Evolutionary conservation across 2,888 invertebrate genomes (phyloP), one percentile per base, ranked within the genome.

Genomic region (Aelia acuminata): DNA sequence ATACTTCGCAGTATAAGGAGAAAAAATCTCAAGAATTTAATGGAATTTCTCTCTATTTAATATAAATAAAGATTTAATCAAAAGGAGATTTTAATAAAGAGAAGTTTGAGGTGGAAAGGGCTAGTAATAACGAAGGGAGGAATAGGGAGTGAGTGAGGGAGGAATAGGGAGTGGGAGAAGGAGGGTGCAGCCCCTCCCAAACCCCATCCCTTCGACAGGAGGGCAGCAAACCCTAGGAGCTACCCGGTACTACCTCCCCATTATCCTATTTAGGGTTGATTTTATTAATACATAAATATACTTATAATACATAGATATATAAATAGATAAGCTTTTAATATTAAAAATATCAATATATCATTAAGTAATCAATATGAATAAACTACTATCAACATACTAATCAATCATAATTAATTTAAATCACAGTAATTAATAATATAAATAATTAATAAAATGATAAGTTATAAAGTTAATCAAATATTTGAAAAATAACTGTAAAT

Each of bases 141-240:
- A 22, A 1, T 3, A 18, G 47, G 48, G 84, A 84, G 84, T 47
- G 84, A 18, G 84, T n/a, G 43, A 84, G n/a, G 84, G 48, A 48
- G 84, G 84, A 22, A 1, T 3, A 18, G 47, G 48, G 84, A 84
- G 84, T 47, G 84, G 26, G 84, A 47, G 43, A 84, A 47, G 48
- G 84, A 84, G 63, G 63, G 35, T 18, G 7, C 63, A 70, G 63
- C 63, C 63, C 63, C 63, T 70, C 63, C 63, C 63, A 0, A 70
- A 70, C 18, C 63, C 35, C 63, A 18, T 70, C 63, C 63, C 63
- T 35, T 13, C 26, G 10, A 31, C 35, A 70, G 63, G 63, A 70
- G 63, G 18, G 7, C 18, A 70, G 63, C 13, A 0, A 20, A 35
- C 8, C 5, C 5, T 10, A 20, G 31, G 63, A 70, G 63, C n/a